Base-by-base conservation (phyloP, 2,888 invertebrate species). In the Phalera bucephala region DNA sequence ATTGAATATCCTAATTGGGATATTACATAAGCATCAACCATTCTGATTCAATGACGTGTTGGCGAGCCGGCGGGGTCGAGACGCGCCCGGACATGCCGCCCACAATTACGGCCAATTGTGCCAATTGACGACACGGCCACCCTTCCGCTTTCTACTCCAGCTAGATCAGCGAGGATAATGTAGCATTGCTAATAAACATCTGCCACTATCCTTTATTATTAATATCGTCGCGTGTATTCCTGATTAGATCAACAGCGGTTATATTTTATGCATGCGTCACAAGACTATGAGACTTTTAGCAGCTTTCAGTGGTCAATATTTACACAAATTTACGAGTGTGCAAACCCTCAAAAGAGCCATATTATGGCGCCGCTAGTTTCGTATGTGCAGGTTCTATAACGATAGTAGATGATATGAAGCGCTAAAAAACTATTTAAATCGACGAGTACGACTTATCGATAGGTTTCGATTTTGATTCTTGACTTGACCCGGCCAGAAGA, bases 81-180 rank as follows among this genome's bases (percentile, higher is more conserved):
- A 44, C 65, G 57, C 76, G 83, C 77, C 86, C 87, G 87, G 86
- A 85, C 89, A 86, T 87, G 72, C 86, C 83, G 79, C 61, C 80
- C 78, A 80, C 90, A 89, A 90, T 90, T 90, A 85, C 83, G 73
- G 71, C 72, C 90, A 90, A 89, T 90, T 90, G 88, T 72, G 81
- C 80, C 88, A 89, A 88, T 89, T 88, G 88, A 84, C 76, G 72
- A 66, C 69, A 71, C 78, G 65, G 78, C 77, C 87, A 86, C 87
- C 86, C 87, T 86, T 87, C 87, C 87, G 86, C 85, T 86, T 86
- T 81, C 77, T 79, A 80, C 74, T 62, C 62, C 40, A 50, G 58
- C 56, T 58, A 64, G 60, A 44, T 55, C 31, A 50, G 52, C 60
- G 59, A 14, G 29, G 10, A 29, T 53, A 61, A 61, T 63, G 29